Evolutionary conservation across 2,888 invertebrate genomes (phyloP).

Genomic region (Drosophila acutilabella): DNA sequence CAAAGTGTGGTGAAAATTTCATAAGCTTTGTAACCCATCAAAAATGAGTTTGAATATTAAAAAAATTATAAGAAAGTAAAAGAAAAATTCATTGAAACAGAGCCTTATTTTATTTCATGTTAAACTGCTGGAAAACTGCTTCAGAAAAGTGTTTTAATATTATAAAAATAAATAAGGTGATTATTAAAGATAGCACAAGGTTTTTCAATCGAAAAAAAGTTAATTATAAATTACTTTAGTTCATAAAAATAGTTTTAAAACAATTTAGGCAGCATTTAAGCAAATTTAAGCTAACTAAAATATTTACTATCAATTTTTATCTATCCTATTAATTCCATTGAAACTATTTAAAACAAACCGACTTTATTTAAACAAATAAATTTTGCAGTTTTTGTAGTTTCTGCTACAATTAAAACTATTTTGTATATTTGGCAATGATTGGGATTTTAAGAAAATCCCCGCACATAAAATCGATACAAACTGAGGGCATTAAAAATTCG

Average conservation of each 20-base stretch:
- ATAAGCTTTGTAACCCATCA: constrained; percentile 8
- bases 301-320: neutral
- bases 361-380: neutral
- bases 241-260: too few species aligned
- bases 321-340: neutral
- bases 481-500: constrained; percentile 36
- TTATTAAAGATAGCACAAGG: too few species aligned
- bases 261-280: too few species aligned
- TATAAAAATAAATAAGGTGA: too few species aligned
- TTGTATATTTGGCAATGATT: neutral
- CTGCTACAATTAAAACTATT: neutral
- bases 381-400: neutral
- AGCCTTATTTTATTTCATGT: neutral
- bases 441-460: neutral
- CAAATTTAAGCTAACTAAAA: neutral
- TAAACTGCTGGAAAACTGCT: too few species aligned
- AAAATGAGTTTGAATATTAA: too few species aligned
- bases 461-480: neutral
- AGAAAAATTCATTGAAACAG: neutral
- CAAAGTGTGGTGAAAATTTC: constrained; percentile 12
- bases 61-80: too few species aligned
- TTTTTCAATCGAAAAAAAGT: too few species aligned
- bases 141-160: too few species aligned
- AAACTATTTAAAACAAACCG: neutral
- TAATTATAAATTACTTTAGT: too few species aligned